Evolutionary conservation across 2,888 invertebrate species (phyloP).

Genomic region (Cosmopolites sordidus): DNA sequence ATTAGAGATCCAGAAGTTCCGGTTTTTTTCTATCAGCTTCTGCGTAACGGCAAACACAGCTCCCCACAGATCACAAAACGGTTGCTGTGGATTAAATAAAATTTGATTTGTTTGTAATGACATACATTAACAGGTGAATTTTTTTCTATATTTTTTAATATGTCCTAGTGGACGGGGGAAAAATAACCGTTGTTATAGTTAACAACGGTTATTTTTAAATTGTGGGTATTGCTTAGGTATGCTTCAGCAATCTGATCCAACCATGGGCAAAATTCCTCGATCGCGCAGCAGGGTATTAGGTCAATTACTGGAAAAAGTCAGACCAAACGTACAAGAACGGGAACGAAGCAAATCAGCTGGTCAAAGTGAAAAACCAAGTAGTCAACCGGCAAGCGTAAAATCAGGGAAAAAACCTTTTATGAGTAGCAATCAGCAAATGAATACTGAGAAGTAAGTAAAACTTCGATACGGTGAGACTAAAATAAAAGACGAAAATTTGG

Average conservation of each 20-base stretch:
- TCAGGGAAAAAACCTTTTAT: constrained; percentile 33
- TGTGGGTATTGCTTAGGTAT: too few species aligned
- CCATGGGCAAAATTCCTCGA: constrained; percentile 45
- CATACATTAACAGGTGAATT: too few species aligned
- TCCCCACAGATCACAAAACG: too few species aligned
- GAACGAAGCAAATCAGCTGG: constrained; percentile 46
- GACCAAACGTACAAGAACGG: constrained; percentile 44
- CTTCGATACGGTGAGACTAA: not conserved
- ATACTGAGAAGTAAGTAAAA: constrained; percentile 39
- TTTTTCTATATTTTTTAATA: too few species aligned
- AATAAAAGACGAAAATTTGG: not conserved
- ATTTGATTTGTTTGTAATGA: too few species aligned
- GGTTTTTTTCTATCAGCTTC: too few species aligned
- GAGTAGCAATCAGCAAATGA: constrained; percentile 39
- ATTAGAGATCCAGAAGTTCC: too few species aligned
- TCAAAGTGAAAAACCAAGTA: constrained; percentile 39
- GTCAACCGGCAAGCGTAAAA: constrained; percentile 29
- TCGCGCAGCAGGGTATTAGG: constrained; percentile 51
- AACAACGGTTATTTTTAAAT: too few species aligned
- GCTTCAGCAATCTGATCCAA: constrained; percentile 42
- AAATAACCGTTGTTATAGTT: too few species aligned
- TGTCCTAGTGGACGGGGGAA: too few species aligned
- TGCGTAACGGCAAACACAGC: too few species aligned
- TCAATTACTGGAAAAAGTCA: constrained; percentile 56
- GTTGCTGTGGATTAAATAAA: too few species aligned